Base-by-base conservation (phyloP, 2,888 invertebrate genomes). In the Camptogramma bilineatum region DNA sequence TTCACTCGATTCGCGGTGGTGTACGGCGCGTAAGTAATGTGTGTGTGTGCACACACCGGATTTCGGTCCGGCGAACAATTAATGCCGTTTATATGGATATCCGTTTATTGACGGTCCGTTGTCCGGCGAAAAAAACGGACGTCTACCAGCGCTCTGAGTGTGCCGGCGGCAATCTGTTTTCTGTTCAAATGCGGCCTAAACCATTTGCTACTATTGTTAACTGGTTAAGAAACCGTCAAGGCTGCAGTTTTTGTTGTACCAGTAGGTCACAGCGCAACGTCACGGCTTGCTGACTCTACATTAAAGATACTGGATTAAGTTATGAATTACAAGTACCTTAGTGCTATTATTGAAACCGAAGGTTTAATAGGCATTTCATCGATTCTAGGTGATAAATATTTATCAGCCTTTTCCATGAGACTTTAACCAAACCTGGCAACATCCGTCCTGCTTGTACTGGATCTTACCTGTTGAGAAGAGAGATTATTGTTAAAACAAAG, bases 191-290 rank as follows among this genome's bases (percentile, higher is more conserved):
- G 56, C 44, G 16, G 7, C 42, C 51, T 51, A 57, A 55, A 59
- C 62, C 44, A 51, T 55, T 64, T 68, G 66, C 64, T 63, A 61
- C 64, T 67, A 80, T 82, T 81, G 83, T 84, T 77, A 73, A 71
- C 71, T 75, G 71, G 80, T 81, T 82, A 78, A 80, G 81, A 80
- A 86, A 82, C 77, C 75, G 78, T 73, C 86, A 88, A 88, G 88
- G 88, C 76, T 76, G 79, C 76, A 62, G 69, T 73, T 77, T 76
- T 83, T 83, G 85, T 86, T 83, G 76, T 76, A 81, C 83, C 81
- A 81, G 78, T 81, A 80, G 82, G 81, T 83, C 81, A 82, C 79
- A 79, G 79, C 85, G 88, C 87, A 85, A 70, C 83, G 82, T 82
- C 73, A 86, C 79, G 88, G 75, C 80, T 85, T 52, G 84, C 83